Evolutionary conservation across 2,797 vertebrate species (phyloP).

Genomic region (Anguilla megastoma): DNA sequence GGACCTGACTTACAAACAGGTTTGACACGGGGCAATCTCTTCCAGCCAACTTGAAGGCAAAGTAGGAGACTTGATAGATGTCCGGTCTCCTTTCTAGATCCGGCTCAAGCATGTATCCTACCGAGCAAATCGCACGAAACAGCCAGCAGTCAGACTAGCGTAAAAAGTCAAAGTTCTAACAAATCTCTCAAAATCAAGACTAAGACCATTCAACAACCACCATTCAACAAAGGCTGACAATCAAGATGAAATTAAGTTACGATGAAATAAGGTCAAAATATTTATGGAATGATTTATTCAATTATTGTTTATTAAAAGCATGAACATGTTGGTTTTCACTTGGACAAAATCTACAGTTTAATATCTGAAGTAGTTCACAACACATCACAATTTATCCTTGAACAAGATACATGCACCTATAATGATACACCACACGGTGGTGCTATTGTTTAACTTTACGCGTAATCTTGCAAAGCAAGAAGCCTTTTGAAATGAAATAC

Average conservation of each 20-base stretch:
- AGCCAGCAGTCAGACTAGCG: neutral
- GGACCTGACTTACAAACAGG: constrained; percentile 83
- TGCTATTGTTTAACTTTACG: constrained; percentile 44
- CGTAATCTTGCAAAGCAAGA: neutral
- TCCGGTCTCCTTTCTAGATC: constrained; percentile 92
- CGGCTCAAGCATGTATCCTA: constrained; percentile 98
- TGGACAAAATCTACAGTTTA: neutral
- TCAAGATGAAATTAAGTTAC: neutral
- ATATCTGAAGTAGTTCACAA: neutral
- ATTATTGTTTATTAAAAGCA: neutral
- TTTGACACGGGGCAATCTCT: constrained; percentile 93
- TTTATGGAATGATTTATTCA: neutral
- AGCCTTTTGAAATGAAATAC: neutral
- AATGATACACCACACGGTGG: constrained; percentile 55
- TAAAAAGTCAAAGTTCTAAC: neutral
- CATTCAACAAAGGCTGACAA: neutral
- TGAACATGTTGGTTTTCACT: neutral
- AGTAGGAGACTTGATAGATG: constrained; percentile 94
- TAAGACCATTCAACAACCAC: neutral
- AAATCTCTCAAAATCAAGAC: neutral
- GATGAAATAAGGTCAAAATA: neutral
- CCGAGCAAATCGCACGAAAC: neutral
- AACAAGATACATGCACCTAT: neutral
- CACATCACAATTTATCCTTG: neutral
- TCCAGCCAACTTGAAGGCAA: constrained; percentile 92